These are phyloP conservation scores for Acrocera orbiculus DNA, from an alignment of 2,888 invertebrate genomes.

Conservation along the genomic window DNA sequence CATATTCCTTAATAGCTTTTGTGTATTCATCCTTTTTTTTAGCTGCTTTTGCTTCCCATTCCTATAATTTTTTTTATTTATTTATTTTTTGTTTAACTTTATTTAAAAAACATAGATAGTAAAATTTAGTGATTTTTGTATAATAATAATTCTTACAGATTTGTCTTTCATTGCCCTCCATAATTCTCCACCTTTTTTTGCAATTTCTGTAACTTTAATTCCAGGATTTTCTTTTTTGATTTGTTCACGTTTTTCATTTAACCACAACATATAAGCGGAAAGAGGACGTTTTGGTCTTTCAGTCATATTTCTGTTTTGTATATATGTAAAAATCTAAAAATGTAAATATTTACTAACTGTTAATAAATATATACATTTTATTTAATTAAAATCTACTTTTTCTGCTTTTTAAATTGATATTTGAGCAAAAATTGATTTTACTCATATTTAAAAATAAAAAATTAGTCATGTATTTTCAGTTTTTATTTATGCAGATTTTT, in stretches of 20 bases:
- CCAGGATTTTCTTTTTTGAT: slow-evolving; percentile 81
- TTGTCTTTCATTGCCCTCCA: slow-evolving; percentile 82
- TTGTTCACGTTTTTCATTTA: slow-evolving; percentile 66
- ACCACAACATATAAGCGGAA: slow-evolving; percentile 87
- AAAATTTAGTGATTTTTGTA: neutral
- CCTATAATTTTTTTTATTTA: slow-evolving; percentile 32
- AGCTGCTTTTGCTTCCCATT: slow-evolving; percentile 81
- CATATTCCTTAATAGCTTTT: slow-evolving; percentile 76
- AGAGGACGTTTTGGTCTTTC: slow-evolving; percentile 82
- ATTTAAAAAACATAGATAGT: neutral
- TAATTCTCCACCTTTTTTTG: slow-evolving; percentile 83
- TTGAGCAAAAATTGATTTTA: too few relatives aligned
- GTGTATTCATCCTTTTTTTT: slow-evolving; percentile 80
- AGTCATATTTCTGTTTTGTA: slow-evolving; percentile 43
- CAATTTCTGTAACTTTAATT: slow-evolving; percentile 73
- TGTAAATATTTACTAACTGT: too few relatives aligned
- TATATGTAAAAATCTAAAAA: too few relatives aligned
- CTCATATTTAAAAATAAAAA: too few relatives aligned
- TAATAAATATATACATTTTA: too few relatives aligned
- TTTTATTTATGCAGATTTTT: too few relatives aligned
- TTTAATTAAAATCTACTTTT: too few relatives aligned
- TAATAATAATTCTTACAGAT: slow-evolving; percentile 55
- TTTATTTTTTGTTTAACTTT: neutral
- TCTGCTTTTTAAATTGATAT: too few relatives aligned
- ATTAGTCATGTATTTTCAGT: too few relatives aligned